Conservation (phyloP, 2,113 vertebrate species). For the Vombatus ursinus region DNA sequence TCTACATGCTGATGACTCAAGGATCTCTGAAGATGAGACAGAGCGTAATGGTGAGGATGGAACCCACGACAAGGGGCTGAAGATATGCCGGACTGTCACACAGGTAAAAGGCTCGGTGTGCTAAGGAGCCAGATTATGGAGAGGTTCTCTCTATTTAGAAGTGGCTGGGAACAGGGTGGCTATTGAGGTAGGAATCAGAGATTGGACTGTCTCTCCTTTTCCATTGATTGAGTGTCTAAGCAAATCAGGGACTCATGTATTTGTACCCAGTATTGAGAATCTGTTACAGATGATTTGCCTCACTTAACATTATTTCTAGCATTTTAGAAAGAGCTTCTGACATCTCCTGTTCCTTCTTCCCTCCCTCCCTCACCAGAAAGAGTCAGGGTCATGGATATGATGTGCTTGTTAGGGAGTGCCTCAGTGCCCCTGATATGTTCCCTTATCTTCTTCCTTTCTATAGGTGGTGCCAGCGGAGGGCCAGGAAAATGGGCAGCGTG, state of each 20-base stretch:
- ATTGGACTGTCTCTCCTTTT: background rate
- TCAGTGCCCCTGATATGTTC: background rate
- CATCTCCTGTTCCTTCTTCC: background rate
- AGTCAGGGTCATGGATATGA: conserved; percentile 23
- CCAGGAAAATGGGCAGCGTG: conserved; percentile 91
- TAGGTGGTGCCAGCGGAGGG: conserved; percentile 90
- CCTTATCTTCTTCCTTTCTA: background rate
- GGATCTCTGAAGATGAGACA: conserved; percentile 91
- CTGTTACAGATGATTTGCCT: background rate
- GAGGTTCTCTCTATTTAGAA: background rate
- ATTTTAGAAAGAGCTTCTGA: background rate
- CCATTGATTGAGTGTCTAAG: background rate
- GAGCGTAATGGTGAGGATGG: conserved; percentile 85
- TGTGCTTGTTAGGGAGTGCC: background rate
- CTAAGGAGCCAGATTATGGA: background rate
- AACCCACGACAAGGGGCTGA: conserved; percentile 89
- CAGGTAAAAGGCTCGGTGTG: conserved; percentile 83
- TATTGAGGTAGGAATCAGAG: background rate
- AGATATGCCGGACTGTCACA: conserved; percentile 94
- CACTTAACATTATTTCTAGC: background rate
- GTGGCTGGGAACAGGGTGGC: background rate
- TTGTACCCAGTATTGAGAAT: background rate
- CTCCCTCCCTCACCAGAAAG: background rate
- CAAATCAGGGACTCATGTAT: background rate
- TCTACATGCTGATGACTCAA: conserved; percentile 92